Base-by-base conservation (phyloP, 2,888 invertebrate species). In the Cremastinae sp. region DNA sequence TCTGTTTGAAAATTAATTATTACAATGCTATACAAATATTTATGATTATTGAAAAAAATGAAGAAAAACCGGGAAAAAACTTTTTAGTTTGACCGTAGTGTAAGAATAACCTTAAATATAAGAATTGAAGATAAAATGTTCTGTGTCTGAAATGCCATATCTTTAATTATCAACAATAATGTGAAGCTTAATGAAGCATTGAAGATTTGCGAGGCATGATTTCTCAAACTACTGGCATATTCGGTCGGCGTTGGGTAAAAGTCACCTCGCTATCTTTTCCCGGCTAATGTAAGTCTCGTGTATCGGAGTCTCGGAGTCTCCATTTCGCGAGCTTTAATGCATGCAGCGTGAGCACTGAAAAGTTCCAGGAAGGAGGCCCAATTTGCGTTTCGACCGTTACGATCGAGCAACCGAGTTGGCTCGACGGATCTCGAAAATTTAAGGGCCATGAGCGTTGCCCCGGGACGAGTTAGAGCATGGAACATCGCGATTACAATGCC, bases 241-340 rank as follows among this genome's bases (percentile, higher is more conserved):
- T 54, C 54, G 45, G 54, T 38, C 47, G 18, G 22, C 7, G n/a
- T 16, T 18, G 0, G 22, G 4, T 10, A 1, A n/a, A 5, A 20
- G 22, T n/a, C 14, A 5, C 20, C 0, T 20, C 43, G 65, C 36
- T 75, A 75, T 68, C 75, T 68, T 59, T 68, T 41, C 68, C 14
- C 12, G 65, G 82, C 82, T 85, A 86, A 87, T 86, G 86, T 84
- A 84, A 86, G 80, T 86, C 82, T 79, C 84, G 82, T 84, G 85
- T 86, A 61, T 45, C 51, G 51, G 16, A 51, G 54, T 61, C 18
- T 54, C 12, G 47, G 41, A 58, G 45, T 22, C 62, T 16, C 61
- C 2, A 54, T 61, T 54, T 58, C 53, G 18, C 38, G 45, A 34
- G 28, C 8, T 58, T 45, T 16, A 28, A 61, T 68, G 56, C 47